Percentiles rank a stretch among this genome's conserved stretches.
Evolutionary conservation across 2,797 vertebrate species (phyloP).

Genomic region (Menidia menidia): DNA sequence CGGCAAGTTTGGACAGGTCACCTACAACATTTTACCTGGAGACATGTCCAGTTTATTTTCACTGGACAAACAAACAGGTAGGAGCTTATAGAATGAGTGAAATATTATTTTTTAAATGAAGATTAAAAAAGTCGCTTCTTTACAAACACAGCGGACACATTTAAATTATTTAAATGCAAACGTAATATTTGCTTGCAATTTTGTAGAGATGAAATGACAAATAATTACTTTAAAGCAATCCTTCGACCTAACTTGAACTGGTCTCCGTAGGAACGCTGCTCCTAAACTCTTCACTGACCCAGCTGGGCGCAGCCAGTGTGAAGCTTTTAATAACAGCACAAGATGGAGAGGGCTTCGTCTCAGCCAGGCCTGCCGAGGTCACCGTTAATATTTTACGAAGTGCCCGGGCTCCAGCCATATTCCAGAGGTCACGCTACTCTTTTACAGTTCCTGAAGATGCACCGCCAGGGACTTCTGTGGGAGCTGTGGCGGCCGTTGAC

Average conservation of each 20-base stretch:
- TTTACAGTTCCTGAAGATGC: constrained; percentile 88
- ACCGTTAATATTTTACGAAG: constrained; percentile 86
- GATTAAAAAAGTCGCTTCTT: too few relatives aligned
- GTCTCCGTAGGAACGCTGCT: constrained; percentile 85
- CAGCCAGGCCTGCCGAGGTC: constrained; percentile 83
- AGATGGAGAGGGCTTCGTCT: constrained; percentile 86
- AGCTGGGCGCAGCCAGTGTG: constrained; percentile 78
- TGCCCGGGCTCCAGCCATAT: constrained; percentile 82
- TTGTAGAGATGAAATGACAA: neutral
- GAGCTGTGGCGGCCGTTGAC: constrained; percentile 84
- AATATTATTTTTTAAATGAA: neutral
- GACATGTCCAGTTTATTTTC: constrained; percentile 86
- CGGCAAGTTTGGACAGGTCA: constrained; percentile 84
- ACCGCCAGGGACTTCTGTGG: constrained; percentile 81
- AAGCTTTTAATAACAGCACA: constrained; percentile 83
- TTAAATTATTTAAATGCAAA: too few relatives aligned
- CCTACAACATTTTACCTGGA: constrained; percentile 85
- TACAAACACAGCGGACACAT: neutral
- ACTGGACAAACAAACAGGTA: constrained; percentile 90
- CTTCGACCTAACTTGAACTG: neutral
- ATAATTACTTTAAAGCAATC: neutral
- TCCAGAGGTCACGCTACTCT: constrained; percentile 87
- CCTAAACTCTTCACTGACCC: constrained; percentile 84
- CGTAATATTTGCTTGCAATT: too few relatives aligned
- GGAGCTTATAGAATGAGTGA: neutral